Conservation (phyloP, 2,113 vertebrate species). For the Cephalopholis sonnerati region DNA sequence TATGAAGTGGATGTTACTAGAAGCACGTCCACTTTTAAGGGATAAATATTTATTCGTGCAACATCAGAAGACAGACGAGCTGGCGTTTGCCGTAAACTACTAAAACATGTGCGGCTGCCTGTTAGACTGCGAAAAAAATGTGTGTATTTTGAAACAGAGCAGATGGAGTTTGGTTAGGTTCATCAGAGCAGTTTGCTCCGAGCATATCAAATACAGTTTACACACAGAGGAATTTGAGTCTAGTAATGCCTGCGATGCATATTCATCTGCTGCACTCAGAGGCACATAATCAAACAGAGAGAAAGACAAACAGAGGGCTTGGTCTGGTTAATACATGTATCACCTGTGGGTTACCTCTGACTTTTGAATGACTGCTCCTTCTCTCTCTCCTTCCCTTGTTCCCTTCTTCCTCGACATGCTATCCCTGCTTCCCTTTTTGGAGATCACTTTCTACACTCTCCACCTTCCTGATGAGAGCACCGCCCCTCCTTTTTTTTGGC, state of each 20-base stretch:
- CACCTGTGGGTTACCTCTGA: conserved; percentile 58
- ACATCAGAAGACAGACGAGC: conserved; percentile 45
- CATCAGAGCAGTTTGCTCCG: conserved; percentile 68
- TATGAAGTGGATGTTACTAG: conserved; percentile 46
- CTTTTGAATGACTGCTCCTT: conserved; percentile 52
- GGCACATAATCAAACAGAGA: conserved; percentile 62
- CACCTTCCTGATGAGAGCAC: conserved; percentile 36
- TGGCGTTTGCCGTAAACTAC: conserved; percentile 8
- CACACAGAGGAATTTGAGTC: conserved; percentile 65
- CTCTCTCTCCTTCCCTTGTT: conserved; percentile 46
- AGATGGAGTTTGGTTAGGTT: conserved; percentile 73
- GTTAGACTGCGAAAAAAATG: conserved; percentile 11
- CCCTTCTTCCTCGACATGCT: conserved; percentile 31
- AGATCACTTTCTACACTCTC: conserved; percentile 19
- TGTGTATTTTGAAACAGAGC: conserved; percentile 51
- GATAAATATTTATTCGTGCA: conserved; percentile 43
- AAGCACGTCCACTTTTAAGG: conserved; percentile 37
- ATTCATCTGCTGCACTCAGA: conserved; percentile 62
- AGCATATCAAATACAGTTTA: conserved; percentile 68
- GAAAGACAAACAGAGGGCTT: conserved; percentile 57
- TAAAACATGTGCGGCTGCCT: conserved; percentile 11
- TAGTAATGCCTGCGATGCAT: conserved; percentile 56
- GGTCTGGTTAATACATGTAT: conserved; percentile 44
- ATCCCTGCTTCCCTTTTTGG: conserved; percentile 10
- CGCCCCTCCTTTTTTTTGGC: conserved; percentile 28